phyloP scores from a whole-genome alignment of 2,888 invertebrate genomes.

The Sphaeridia pumilis region DNA sequence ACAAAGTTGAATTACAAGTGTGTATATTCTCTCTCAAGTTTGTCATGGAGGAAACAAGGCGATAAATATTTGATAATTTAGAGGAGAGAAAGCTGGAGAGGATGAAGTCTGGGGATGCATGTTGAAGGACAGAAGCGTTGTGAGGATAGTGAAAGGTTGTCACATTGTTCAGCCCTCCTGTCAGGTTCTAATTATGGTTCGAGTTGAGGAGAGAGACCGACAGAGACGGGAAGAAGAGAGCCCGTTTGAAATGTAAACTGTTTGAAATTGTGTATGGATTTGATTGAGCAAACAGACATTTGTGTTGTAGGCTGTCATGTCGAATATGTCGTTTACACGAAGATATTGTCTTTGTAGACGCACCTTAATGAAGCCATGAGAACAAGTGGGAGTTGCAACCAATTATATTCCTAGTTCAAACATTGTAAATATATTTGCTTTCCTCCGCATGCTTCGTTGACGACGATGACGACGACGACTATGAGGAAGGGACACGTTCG shows the following conservation, averaged over 20 bases:
- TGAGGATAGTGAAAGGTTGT: background rate
- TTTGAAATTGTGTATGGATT: slow-evolving; percentile 1
- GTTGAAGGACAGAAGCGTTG: no score
- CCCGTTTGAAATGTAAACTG: slow-evolving; percentile 3
- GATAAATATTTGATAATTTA: no score
- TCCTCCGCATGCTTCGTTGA: no score
- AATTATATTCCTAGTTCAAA: background rate
- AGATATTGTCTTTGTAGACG: background rate
- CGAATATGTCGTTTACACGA: background rate
- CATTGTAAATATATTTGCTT: background rate
- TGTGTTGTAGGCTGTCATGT: slow-evolving; percentile 4
- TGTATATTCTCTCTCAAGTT: no score
- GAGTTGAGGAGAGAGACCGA: no score
- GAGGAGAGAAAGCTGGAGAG: no score
- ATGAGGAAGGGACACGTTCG: no score
- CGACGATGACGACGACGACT: no score
- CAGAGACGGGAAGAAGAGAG: no score
- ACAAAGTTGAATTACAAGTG: no score
- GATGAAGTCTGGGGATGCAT: no score
- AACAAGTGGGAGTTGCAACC: background rate
- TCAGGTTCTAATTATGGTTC: background rate
- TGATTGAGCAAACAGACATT: slow-evolving; percentile 1
- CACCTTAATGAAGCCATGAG: background rate
- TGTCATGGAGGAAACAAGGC: no score
- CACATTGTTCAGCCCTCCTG: background rate